Evolutionary conservation across 2,888 invertebrate genomes (phyloP), one percentile per base, ranked within the genome.

Genomic region (Papilio gigon): DNA sequence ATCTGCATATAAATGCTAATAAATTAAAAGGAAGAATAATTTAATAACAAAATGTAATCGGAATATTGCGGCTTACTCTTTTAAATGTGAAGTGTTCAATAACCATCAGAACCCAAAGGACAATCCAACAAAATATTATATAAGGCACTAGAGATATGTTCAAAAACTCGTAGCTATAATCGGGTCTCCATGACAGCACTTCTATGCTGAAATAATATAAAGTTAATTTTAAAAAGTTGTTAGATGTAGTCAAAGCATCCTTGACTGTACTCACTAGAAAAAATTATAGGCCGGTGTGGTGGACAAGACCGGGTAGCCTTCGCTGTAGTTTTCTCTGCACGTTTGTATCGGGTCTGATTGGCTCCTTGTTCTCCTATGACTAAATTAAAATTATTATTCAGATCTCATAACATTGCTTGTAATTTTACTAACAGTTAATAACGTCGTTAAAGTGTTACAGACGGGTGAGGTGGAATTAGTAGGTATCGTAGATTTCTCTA

Each of bases 231-330:
- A 22, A 25, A 40, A 50, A 20, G 60, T 47, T 37, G 22, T n/a
- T 50, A n/a, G 1, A 50, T 63, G 6, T 6, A 25, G 17, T 4
- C 11, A 47, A 35, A 12, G 20, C 14, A 22, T 37, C 14, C 22
- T 5, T 37, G 65, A 42, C 12, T n/a, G n/a, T 68, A 83, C 89
- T 76, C 79, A 91, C 91, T 83, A 91, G 74, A 91, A 91, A 77
- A 82, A 90, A 72, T 91, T 91, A 72, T 89, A 90, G 2, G 88
- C 82, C 25, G 91, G 90, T 65, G 88, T 85, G 47, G 72, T 81
- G 64, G 77, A 85, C 42, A 87, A 50, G 6, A 77, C 73, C 14
- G 91, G 91, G 74, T 88, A 91, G 2, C 53, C 70, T 47, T 77
- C 79, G 42, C 73, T 59, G 71, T 84, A 90, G 22, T 71, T 80